A percentile compares a stretch with the other conserved stretches of the same genome.
Conservation (phyloP, 1,140 invertebrate species). For the Lepidurus apus region DNA sequence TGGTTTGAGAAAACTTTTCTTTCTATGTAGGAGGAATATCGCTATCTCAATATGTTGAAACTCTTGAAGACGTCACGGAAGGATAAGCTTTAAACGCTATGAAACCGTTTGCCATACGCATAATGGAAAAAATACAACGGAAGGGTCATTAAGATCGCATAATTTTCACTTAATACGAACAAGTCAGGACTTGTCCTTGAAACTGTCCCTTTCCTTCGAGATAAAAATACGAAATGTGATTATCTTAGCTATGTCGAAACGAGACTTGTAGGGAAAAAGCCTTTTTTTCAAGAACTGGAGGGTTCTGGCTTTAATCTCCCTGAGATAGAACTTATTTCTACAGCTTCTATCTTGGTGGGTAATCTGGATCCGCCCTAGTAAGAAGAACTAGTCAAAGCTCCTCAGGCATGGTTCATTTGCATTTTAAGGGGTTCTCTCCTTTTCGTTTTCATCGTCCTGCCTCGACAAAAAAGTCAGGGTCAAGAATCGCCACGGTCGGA, state of each 20-base stretch:
- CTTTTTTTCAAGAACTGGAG: background rate
- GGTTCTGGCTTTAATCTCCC: background rate
- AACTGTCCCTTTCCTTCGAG: no score
- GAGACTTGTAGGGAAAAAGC: background rate
- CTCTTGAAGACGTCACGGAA: no score
- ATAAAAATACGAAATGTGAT: background rate
- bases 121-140: no score
- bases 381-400: conserved; percentile 1
- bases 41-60: no score
- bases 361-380: background rate
- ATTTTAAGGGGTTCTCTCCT: background rate
- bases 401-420: background rate
- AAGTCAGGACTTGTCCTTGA: no score
- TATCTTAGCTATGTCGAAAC: background rate
- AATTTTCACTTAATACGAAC: no score
- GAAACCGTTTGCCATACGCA: no score
- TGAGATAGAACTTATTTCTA: background rate
- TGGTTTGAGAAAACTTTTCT: no score
- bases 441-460: background rate
- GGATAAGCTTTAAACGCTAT: no score
- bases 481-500: background rate
- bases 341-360: background rate
- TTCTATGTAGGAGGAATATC: no score
- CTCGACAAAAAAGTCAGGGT: background rate
- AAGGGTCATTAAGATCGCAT: no score